Evolutionary conservation across 1,140 invertebrate species (phyloP), one percentile per base, ranked within the genome.

Genomic region (Holcopasites calliopsidis): DNA sequence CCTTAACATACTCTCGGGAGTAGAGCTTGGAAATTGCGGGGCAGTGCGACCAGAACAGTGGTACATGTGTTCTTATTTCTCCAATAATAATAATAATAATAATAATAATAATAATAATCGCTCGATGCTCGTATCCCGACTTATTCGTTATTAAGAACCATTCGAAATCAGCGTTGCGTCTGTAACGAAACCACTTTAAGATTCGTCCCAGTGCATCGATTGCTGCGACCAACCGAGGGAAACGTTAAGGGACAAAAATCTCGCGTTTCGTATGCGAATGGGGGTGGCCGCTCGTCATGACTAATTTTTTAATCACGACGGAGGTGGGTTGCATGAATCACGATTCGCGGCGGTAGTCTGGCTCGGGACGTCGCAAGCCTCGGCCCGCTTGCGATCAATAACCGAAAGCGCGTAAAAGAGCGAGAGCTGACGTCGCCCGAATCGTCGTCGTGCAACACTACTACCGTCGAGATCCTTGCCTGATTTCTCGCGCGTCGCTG

Each of bases 391-490:
- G 26, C 79, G 82, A 83, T 83, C 82, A 83, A 83, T 83, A 83
- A 79, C 82, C 78, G 77, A 76, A 79, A 83, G 58, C 77, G 68
- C 77, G 62, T 21, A 79, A 83, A 76, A 66, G 80, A 61, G 28
- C 55, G 76, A n/a, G 74, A 72, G 62, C 49, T 83, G 80, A 82
- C 82, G 77, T 83, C 64, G 65, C 55, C 28, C 55, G 76, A 79
- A 72, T 79, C 76, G 80, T 82, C 80, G 78, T 74, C 52, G 69
- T 28, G 18, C 28, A 40, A 81, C 65, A 47, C 38, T n/a, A 3
- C n/a, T 21, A n/a, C 26, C n/a, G n/a, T 60, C 13, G 18, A 18
- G 54, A 23, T 35, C 21, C 23, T 21, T 7, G 21, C 16, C 23
- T 52, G 28, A 35, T 35, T 23, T 38, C 47, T 65, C 64, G 31